Conservation (phyloP, 1,140 invertebrate genomes). For the Ooceraea biroi region DNA sequence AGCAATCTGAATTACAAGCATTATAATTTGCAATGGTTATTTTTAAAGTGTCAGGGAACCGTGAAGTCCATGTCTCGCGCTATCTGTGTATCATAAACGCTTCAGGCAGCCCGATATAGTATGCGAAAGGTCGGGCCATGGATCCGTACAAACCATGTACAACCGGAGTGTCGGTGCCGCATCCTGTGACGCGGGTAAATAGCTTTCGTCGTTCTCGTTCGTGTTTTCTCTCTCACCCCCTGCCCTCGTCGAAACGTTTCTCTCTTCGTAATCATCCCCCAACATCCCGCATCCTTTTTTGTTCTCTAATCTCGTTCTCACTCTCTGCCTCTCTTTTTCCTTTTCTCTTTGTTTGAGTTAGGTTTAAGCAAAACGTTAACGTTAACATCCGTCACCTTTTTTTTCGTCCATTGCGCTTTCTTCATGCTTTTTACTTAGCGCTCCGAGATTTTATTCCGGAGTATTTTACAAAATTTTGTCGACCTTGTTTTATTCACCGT, state of each 20-base stretch:
- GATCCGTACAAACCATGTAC: slow-evolving; percentile 8
- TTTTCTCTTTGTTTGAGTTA: slow-evolving; percentile 22
- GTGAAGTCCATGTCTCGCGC: slow-evolving; percentile 33
- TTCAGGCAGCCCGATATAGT: slow-evolving; percentile 23
- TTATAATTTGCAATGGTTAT: slow-evolving; percentile 37
- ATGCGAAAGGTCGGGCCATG: slow-evolving; percentile 29
- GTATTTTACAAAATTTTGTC: slow-evolving; percentile 10
- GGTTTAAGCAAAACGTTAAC: slow-evolving; percentile 27
- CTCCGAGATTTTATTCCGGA: slow-evolving; percentile 31
- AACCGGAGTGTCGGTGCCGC: slow-evolving; percentile 23
- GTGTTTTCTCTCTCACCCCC: neutral
- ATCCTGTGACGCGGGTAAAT: slow-evolving; percentile 47
- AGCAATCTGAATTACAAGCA: neutral
- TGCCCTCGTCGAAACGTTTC: neutral
- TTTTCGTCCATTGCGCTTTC: slow-evolving; percentile 8
- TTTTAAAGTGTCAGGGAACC: slow-evolving; percentile 33
- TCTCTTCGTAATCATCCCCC: slow-evolving; percentile 23
- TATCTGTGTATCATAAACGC: slow-evolving; percentile 53
- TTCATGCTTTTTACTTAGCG: slow-evolving; percentile 24
- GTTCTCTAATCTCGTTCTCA: slow-evolving; percentile 23
- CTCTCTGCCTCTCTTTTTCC: neutral
- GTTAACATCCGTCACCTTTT: slow-evolving; percentile 24
- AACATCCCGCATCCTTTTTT: neutral
- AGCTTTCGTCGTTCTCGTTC: slow-evolving; percentile 20
- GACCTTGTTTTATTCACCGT: neutral